Evolutionary conservation across 2,113 vertebrate genomes (phyloP).

Genomic region (Anolis sagrei): DNA sequence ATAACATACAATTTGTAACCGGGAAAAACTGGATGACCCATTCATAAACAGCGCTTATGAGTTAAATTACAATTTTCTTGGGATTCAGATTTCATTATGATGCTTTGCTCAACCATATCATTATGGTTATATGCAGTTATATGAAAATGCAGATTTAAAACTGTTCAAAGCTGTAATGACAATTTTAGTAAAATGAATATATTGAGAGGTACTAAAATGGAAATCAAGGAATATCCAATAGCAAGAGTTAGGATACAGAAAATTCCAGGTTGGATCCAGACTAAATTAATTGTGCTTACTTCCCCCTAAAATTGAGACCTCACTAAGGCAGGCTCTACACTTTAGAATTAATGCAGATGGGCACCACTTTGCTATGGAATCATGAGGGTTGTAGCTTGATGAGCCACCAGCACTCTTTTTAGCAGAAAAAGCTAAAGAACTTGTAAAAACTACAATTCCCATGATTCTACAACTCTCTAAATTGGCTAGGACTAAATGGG

Average conservation of each 20-base stretch:
- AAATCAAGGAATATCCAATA: conserved; percentile 10
- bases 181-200: not conserved
- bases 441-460: too few relatives aligned
- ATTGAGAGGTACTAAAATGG: not conserved
- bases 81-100: rapidly evolving
- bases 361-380: too few relatives aligned
- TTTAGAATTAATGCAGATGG: too few relatives aligned
- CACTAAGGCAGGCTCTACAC: not conserved
- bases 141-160: not conserved
- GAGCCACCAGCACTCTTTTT: too few relatives aligned
- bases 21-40: not conserved
- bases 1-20: not conserved
- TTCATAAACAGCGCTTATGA: not conserved
- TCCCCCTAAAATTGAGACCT: not conserved
- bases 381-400: too few relatives aligned
- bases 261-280: not conserved
- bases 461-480: too few relatives aligned
- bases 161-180: not conserved
- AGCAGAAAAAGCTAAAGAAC: too few relatives aligned
- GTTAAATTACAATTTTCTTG: not conserved
- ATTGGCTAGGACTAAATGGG: not conserved
- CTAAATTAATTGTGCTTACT: not conserved
- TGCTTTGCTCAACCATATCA: conserved; percentile 1
- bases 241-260: not conserved
- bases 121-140: not conserved